phyloP scores from a whole-genome alignment of 2,113 vertebrate genomes.

The Sprattus sprattus region DNA sequence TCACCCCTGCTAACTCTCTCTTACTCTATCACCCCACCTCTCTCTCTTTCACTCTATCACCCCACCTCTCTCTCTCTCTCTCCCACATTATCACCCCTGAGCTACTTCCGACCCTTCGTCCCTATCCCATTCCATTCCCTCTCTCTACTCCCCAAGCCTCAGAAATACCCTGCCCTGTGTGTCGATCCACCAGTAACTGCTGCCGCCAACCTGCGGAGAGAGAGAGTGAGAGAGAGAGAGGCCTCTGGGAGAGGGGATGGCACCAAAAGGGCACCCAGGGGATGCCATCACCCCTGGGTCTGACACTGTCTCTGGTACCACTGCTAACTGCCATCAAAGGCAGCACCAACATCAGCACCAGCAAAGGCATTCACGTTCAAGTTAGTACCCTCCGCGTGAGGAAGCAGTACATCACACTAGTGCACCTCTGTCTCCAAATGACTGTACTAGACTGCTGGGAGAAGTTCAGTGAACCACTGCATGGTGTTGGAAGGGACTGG shows the following conservation, averaged over 20 bases:
- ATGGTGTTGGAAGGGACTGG: background rate
- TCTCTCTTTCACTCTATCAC: no score
- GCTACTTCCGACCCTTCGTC: background rate
- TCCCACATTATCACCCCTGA: no score
- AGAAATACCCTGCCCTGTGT: background rate
- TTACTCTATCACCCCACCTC: no score
- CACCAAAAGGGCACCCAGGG: no score
- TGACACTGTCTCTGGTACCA: no score
- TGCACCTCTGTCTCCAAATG: background rate
- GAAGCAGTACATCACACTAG: background rate
- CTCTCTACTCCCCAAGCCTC: background rate
- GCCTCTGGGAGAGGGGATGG: no score
- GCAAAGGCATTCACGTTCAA: no score
- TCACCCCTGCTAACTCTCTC: background rate
- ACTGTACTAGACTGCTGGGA: background rate
- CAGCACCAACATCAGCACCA: no score
- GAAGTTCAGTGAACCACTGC: background rate
- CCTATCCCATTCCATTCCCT: background rate
- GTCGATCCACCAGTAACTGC: background rate
- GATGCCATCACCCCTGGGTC: no score
- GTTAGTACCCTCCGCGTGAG: background rate
- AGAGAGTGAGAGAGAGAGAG: background rate
- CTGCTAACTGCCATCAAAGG: no score
- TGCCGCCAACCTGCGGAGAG: background rate
- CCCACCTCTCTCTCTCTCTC: no score